Evolutionary conservation across 53 echinoderm and acorn worm genomes (phyloP), one percentile per base, ranked within the genome.

Genomic region (Stichopus horrens): DNA sequence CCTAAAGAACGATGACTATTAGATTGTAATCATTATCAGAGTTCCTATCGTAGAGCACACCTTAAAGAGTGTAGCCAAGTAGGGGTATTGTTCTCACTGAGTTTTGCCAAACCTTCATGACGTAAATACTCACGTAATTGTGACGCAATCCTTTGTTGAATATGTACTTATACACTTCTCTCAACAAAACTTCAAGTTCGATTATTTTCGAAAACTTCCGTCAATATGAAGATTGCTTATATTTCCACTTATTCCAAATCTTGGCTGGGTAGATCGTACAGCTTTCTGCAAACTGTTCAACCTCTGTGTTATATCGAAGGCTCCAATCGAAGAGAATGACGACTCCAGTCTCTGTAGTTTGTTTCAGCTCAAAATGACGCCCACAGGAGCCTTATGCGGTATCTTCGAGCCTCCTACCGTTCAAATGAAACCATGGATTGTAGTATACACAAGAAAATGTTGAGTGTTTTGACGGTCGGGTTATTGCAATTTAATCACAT

Each of bases 401-500:
- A 71, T 71, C 71, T n/a, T 71, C 6, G 19, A 71, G 18, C 71
- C 71, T n/a, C 71, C 19, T 7, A 63, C 63, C n/a, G 18, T 71
- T 71, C 18, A 71, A 71, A 71, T 16, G 14, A 13, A 71, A 71
- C 21, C 18, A 20, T 18, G n/a, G 71, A 71, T n/a, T 18, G n/a
- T 37, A 37, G 37, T 37, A 37, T 37, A 20, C 71, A 71, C 71
- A 71, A n/a, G 71, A 18, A 13, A 71, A 71, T 71, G n/a, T 71
- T 71, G 71, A 71, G 71, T 71, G 71, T 7, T 71, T 71, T 71
- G 71, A 71, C 6, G 14, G 21, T 71, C 18, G 16, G 71, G 71
- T 71, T 71, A 71, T 71, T 19, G n/a, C 71, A 71, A 71, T 71
- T 71, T 71, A 71, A 71, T 16, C 16, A 71, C 71, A 71, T 71